Base-by-base conservation (phyloP, 2,888 invertebrate genomes). In the Doris montereyensis region DNA sequence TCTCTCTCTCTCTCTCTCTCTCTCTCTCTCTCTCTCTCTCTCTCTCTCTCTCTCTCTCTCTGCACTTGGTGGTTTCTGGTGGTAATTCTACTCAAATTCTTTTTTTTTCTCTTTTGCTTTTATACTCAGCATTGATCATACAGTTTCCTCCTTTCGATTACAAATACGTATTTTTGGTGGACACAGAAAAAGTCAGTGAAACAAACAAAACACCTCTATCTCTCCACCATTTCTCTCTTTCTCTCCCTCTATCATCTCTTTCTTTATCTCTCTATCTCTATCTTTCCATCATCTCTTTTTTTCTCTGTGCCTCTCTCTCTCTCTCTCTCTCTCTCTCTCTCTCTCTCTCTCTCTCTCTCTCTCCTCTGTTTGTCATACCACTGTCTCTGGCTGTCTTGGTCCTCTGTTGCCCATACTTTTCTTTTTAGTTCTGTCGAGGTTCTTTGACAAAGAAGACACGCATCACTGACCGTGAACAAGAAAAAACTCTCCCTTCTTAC, bases 1-100 rank as follows among this genome's bases (percentile, higher is more conserved):
- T 13, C 76, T n/a, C 70, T 30, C 30, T 70, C 70, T 30, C 30
- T 28, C 71, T 65, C n/a, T 71, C 71, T 71, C 35, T 71, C 71
- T 30, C 5, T 70, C 68, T 70, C 13, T 30, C 34, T 32, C 34
- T 57, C 77, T 71, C 26, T 58, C 77, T 34, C 8, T 52, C 1
- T 13, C 34, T 24, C 21, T 58, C n/a, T 21, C 52, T 67, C 2
- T 8, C n/a, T 13, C 35, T 30, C 34, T 30, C 24, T 41, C n/a
- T n/a, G n/a, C n/a, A n/a, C n/a, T n/a, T n/a, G n/a, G n/a, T n/a
- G n/a, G n/a, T n/a, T n/a, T n/a, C n/a, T n/a, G n/a, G n/a, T n/a
- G n/a, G n/a, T n/a, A n/a, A n/a, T n/a, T n/a, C 35, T 28, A 65
- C 1, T 28, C 62, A 34, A 24, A n/a, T 41, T 26, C 10, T 35